Evolutionary conservation across 2,113 vertebrate genomes (phyloP).

Genomic region (Chunga burmeisteri): DNA sequence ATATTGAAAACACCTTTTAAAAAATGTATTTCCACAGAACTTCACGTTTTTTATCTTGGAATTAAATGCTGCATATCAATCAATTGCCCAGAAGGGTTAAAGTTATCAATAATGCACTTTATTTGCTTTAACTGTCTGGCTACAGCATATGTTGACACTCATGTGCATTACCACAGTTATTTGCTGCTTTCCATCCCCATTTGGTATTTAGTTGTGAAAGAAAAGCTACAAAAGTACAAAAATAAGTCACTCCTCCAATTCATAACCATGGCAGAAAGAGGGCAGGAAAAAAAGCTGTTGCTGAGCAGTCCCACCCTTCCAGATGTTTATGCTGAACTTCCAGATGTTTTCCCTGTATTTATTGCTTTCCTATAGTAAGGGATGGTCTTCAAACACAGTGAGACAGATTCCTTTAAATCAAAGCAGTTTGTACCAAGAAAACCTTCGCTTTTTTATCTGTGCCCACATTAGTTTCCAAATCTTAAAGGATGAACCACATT

Average conservation of each 20-base stretch:
- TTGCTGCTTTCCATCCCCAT: neutral
- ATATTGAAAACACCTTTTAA: neutral
- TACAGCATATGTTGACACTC: neutral
- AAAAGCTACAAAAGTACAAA: neutral
- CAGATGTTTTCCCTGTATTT: conserved; percentile 10
- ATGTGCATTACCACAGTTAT: neutral
- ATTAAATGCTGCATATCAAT: neutral
- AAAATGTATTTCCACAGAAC: neutral
- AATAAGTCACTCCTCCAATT: neutral
- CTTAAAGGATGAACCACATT: neutral
- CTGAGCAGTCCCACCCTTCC: neutral
- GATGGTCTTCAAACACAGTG: neutral
- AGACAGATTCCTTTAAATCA: neutral
- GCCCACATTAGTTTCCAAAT: neutral
- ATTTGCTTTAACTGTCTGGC: neutral
- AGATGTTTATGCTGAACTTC: conserved; percentile 24
- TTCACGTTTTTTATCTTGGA: neutral
- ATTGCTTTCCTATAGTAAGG: neutral
- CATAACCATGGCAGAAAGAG: neutral
- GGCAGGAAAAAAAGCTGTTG: neutral
- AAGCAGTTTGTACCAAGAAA: neutral
- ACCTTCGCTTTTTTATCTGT: neutral
- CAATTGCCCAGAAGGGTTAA: neutral
- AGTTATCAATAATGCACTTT: neutral
- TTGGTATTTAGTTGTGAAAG: neutral